Evolutionary conservation across 2,113 vertebrate species (phyloP).

Genomic region (Rhizomys pruinosus): DNA sequence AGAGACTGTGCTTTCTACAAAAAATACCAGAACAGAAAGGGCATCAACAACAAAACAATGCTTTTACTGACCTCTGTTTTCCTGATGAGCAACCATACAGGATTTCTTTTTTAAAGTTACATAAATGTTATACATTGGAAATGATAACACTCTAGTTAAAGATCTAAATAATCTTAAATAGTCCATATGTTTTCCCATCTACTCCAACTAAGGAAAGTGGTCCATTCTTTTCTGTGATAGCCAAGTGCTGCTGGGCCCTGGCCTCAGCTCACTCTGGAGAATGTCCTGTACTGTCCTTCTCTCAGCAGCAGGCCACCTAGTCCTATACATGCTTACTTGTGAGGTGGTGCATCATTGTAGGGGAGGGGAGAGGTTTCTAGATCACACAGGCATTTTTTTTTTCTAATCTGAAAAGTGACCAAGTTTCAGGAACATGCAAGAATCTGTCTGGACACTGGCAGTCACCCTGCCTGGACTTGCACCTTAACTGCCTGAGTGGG

Average conservation of each 20-base stretch:
- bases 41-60: not conserved
- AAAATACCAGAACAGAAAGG: not conserved
- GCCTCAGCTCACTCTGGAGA: not conserved
- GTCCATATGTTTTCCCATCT: not conserved
- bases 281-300: not conserved
- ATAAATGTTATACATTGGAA: slow-evolving; percentile 49
- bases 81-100: not conserved
- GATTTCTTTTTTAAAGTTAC: slow-evolving; percentile 46
- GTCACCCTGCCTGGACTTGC: not conserved
- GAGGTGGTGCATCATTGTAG: not conserved
- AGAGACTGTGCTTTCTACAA: not conserved
- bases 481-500: not conserved
- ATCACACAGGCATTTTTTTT: not conserved
- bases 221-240: not conserved
- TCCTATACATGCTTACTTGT: not conserved
- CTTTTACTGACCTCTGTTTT: slow-evolving; percentile 21
- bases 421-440: not conserved
- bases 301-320: not conserved
- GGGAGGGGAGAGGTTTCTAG: slow-evolving; percentile 3
- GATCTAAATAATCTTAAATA: not conserved
- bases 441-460: not conserved
- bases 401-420: not conserved
- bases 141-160: not conserved
- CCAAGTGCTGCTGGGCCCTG: not conserved
- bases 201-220: not conserved